Evolutionary conservation across 2,797 vertebrate genomes (phyloP), one percentile per base, ranked within the genome.

Genomic region (Mycteria americana): DNA sequence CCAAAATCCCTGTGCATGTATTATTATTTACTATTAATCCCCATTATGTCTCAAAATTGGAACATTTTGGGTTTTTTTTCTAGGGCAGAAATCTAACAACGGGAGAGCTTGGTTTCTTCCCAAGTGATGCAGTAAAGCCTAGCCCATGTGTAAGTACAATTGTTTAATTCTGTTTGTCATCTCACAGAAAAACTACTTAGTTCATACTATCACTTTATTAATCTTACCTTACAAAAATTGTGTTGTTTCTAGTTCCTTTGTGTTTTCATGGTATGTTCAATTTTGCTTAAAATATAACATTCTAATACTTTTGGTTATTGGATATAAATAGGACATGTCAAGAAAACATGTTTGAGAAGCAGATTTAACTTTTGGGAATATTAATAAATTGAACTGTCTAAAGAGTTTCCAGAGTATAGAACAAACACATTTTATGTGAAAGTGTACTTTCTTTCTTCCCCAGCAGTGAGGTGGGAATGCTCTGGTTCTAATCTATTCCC

Each of bases 31-130:
- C 12, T 57, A 3, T 51, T 89, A 81, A 67, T 79, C 11, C 7
- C 7, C 18, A 46, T 88, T 51, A 35, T 77, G 73, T 69, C 37
- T 95, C 54, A 92, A 80, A 68, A 78, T 97, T 94, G 3, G 74
- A 96, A 94, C 98, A 97, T 95, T 93, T 97, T 94, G 84, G 2
- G 2, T 3, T 19, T 16, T 30, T 97, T 80, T 98, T 97, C 92
- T 98, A 99, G 99, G 99, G 99, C 86, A 99, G 98, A 98, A 99
- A 99, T 97, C 97, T 99, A 97, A 97, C 98, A 63, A 99, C 98
- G 33, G 99, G 98, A 96, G 99, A 99, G 92, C 98, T 99, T 97
- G 99, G 99, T 98, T 99, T 99, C 98, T 99, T 99, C 96, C 99
- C 99, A 80, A 99, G 99, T 90, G 98, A 99, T 39, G 98, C 99